Evolutionary conservation across 2,888 invertebrate genomes (phyloP).

Genomic region (Pollenia amentaria): DNA sequence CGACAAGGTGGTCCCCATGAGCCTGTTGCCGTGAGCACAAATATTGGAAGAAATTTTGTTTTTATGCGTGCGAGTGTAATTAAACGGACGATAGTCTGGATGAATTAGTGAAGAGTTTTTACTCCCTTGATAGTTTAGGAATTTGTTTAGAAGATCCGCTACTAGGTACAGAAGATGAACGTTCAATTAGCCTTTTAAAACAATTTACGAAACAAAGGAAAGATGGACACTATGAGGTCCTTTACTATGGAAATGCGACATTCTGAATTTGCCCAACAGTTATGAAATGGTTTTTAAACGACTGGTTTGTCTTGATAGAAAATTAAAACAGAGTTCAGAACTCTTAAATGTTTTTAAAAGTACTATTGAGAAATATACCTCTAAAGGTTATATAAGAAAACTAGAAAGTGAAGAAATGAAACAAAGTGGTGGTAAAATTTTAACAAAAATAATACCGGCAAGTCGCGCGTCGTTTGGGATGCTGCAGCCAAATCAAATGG

Average conservation of each 20-base stretch:
- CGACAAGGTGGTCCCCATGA: slow-evolving; percentile 29
- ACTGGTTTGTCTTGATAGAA: background rate
- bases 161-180: background rate
- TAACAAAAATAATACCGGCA: background rate
- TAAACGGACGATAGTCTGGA: background rate
- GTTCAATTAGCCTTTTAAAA: slow-evolving; percentile 1
- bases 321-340: slow-evolving; percentile 13
- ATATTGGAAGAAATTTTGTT: slow-evolving; percentile 19
- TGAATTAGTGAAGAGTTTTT: slow-evolving; percentile 24
- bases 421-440: background rate
- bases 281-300: slow-evolving; percentile 35
- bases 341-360: slow-evolving; percentile 19
- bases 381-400: slow-evolving; percentile 1
- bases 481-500: slow-evolving; percentile 26
- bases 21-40: slow-evolving; percentile 36
- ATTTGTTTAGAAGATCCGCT: slow-evolving; percentile 19
- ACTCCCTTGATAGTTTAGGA: slow-evolving; percentile 28
- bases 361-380: background rate
- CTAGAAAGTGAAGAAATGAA: slow-evolving; percentile 9
- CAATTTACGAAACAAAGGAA: background rate
- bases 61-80: slow-evolving; percentile 10
- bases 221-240: slow-evolving; percentile 12
- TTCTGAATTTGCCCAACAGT: slow-evolving; percentile 29
- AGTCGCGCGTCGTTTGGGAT: background rate
- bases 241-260: slow-evolving; percentile 38